Conservation (phyloP, 2,113 vertebrate species). For the Elephantulus edwardii region DNA sequence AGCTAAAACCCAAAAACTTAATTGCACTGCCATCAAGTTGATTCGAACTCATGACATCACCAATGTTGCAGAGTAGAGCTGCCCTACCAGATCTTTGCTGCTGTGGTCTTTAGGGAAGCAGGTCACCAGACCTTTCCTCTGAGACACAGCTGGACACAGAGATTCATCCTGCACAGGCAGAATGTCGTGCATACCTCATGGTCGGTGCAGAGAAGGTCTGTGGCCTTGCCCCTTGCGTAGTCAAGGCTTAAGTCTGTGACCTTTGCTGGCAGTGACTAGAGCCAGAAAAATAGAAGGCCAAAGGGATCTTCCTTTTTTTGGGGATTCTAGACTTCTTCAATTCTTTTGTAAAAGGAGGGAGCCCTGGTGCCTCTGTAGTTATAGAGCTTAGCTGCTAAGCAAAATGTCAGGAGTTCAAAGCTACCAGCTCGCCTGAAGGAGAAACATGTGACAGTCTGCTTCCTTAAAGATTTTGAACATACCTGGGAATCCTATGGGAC, state of each 20-base stretch:
- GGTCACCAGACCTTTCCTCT: background rate
- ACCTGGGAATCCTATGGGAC: background rate
- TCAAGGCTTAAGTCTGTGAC: background rate
- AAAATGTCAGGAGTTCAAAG: background rate
- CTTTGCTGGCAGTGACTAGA: fast-evolving
- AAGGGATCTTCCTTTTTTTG: background rate
- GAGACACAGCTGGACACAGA: background rate
- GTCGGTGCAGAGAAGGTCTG: fast-evolving
- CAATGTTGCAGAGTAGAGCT: background rate
- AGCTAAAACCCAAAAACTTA: background rate
- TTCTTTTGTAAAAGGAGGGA: background rate
- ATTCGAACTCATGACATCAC: background rate
- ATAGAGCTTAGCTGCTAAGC: background rate
- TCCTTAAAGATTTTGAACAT: background rate
- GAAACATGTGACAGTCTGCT: background rate
- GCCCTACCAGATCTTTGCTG: background rate
- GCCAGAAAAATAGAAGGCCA: too few species aligned
- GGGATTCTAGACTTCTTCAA: background rate
- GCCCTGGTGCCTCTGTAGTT: background rate
- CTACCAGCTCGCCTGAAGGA: background rate
- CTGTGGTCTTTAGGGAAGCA: background rate
- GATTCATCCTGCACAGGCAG: fast-evolving
- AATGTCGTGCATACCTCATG: fast-evolving
- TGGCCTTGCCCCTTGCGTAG: background rate
- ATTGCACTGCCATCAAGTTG: background rate